Percentiles rank a stretch among this genome's conserved stretches.
These are phyloP conservation scores for Tiphia femorata DNA, from an alignment of 2,888 invertebrate genomes.

Conservation along the genomic window DNA sequence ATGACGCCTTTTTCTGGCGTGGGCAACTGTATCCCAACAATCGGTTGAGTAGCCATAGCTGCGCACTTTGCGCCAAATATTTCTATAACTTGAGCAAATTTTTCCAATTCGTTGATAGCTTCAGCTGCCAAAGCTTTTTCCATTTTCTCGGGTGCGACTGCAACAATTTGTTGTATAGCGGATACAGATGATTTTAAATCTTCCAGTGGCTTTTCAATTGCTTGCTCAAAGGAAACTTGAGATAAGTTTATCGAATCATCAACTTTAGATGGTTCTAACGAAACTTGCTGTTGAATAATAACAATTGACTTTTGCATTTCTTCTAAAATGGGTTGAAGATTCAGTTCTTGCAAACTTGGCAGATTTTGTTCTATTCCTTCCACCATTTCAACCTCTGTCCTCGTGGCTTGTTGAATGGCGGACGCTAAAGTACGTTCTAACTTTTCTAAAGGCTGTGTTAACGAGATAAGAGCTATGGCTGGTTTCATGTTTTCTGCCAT, in stretches of 20 bases:
- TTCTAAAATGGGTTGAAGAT: constrained; percentile 23
- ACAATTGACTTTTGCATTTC: constrained; percentile 44
- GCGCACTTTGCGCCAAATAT: constrained; percentile 20
- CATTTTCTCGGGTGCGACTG: constrained; percentile 3
- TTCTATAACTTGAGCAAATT: constrained; percentile 57
- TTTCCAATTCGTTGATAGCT: constrained; percentile 57
- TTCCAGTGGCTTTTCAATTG: constrained; percentile 6
- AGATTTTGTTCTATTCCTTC: too few species aligned
- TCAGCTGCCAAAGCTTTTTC: constrained; percentile 13
- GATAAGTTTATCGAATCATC: background rate
- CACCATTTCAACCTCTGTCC: constrained; percentile 27
- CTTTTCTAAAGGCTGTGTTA: constrained; percentile 20
- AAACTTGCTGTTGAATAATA: constrained; percentile 36
- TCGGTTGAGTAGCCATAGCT: background rate
- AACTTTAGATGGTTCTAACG: constrained; percentile 16
- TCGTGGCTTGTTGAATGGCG: constrained; percentile 34
- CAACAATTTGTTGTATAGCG: constrained; percentile 10
- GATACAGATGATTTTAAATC: background rate
- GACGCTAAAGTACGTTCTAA: constrained; percentile 4
- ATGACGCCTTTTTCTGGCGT: constrained; percentile 17
- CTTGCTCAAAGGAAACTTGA: background rate
- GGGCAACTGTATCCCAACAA: background rate
- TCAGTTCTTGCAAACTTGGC: background rate
- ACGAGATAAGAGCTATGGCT: constrained; percentile 1
- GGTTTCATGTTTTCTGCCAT: background rate